Base-by-base conservation (phyloP, 2,113 vertebrate species). In the Xiphophorus couchianus region DNA sequence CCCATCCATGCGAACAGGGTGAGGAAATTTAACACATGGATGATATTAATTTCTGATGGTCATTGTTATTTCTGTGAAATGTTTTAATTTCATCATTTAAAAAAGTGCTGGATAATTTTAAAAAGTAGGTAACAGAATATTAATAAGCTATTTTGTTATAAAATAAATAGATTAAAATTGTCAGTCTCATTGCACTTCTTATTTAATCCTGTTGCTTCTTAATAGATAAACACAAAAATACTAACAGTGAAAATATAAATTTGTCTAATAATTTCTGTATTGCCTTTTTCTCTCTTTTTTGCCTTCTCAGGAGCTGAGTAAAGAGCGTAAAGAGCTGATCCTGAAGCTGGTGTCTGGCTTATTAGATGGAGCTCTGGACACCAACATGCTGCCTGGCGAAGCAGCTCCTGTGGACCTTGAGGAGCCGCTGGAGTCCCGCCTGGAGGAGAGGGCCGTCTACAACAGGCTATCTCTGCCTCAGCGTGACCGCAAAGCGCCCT, bases 401-500 rank as follows among this genome's bases (percentile, higher is more conserved):
- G 81, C 0, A 0, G 60, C 87, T 1, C 74, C 90, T 22, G 27
- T 91, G 0, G 94, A 94, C 0, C 28, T 91, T 7, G 95, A 95
- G 35, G 94, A 95, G 13, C 93, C 94, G 2, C 83, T 92, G 27
- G 94, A 95, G 81, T 90, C 91, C 19, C 95, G 94, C 35, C 83
- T 96, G 90, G 94, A 96, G 75, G 95, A 96, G 81, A 83, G 92
- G 83, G 94, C 93, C 0, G 88, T 90, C 80, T 94, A 95, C 84
- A 95, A 95, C 83, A 88, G 90, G 74, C 77, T 96, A n/a, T 86
- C 94, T 30, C 90, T 96, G 70, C 94, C 95, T 8, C 95, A 95
- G 90, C 92, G 96, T 15, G 95, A 96, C 82, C 96, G 96, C 89
- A 97, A 97, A 92, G 95, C 95, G 0, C 96, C 96, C 42, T 97